Percentiles rank a stretch among this genome's conserved stretches.
These are phyloP conservation scores for Heterodera filipjevi DNA, from an alignment of 2,888 invertebrate species.

Conservation along the genomic window DNA sequence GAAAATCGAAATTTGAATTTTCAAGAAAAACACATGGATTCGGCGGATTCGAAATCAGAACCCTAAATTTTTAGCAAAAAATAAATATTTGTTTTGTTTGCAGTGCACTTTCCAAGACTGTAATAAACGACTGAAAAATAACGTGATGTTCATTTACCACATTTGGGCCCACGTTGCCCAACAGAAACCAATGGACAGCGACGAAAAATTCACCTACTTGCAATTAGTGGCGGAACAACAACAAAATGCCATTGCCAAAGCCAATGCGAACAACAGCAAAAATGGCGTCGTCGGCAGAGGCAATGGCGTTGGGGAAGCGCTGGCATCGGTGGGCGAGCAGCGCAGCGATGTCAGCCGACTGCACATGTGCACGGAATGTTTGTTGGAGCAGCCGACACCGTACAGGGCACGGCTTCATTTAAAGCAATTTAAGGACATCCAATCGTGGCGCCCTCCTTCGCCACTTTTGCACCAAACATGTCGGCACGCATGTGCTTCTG, in stretches of 20 bases:
- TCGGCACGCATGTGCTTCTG: not conserved
- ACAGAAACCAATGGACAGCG: not conserved
- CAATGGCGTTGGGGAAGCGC: no score
- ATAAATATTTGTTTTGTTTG: no score
- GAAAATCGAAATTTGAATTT: no score
- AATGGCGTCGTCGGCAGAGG: no score
- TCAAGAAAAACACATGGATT: no score
- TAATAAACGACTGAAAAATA: constrained; percentile 4
- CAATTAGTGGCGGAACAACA: not conserved
- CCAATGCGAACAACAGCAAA: no score
- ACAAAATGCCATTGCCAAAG: not conserved
- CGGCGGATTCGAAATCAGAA: no score
- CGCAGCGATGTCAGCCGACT: constrained; percentile 10
- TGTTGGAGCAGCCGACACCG: not conserved
- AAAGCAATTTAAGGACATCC: no score
- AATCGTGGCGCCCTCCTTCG: not conserved
- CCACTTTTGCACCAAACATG: not conserved
- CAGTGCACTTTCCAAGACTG: constrained; percentile 22
- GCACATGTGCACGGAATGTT: not conserved
- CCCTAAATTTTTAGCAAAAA: no score
- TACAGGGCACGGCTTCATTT: not conserved
- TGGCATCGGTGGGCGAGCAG: not conserved
- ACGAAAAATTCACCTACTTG: not conserved
- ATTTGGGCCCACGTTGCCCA: constrained; percentile 4
- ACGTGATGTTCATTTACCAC: not conserved